Conservation (phyloP, 1,140 invertebrate species). For the Leptinotarsa undecemlineata region DNA sequence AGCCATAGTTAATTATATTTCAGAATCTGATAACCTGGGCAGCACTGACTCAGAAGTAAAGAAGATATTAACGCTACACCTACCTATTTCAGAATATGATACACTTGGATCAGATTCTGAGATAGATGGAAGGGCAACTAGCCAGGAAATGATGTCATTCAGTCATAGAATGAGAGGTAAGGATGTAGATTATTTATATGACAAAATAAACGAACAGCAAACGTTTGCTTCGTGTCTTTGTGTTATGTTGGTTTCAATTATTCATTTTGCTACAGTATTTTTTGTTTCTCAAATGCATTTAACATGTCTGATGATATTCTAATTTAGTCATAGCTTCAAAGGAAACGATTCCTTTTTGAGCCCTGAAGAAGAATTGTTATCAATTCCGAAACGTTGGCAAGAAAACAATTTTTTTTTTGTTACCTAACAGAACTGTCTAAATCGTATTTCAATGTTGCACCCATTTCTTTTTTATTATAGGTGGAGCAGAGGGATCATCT, state of each 20-base stretch:
- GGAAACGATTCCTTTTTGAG: too few species aligned
- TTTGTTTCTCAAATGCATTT: too few species aligned
- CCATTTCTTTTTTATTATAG: conserved; percentile 28
- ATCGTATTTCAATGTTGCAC: too few species aligned
- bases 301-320: too few species aligned
- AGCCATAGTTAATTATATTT: conserved; percentile 55
- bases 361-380: too few species aligned
- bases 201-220: not conserved
- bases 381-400: too few species aligned
- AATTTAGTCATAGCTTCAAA: too few species aligned
- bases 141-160: conserved; percentile 63
- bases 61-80: conserved; percentile 85
- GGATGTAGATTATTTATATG: conserved; percentile 17
- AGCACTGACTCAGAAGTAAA: conserved; percentile 85
- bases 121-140: conserved; percentile 63
- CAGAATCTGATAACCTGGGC: conserved; percentile 84
- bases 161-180: conserved; percentile 63
- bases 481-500: conserved; percentile 68
- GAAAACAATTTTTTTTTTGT: too few species aligned
- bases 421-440: too few species aligned
- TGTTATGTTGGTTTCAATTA: too few species aligned
- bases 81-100: conserved; percentile 86
- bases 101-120: conserved; percentile 76
- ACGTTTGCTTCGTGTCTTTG: too few species aligned
- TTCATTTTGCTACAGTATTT: too few species aligned